These are phyloP conservation scores for Lamellibrachia luymesi DNA, from an alignment of 1,140 invertebrate species.

Conservation along the genomic window DNA sequence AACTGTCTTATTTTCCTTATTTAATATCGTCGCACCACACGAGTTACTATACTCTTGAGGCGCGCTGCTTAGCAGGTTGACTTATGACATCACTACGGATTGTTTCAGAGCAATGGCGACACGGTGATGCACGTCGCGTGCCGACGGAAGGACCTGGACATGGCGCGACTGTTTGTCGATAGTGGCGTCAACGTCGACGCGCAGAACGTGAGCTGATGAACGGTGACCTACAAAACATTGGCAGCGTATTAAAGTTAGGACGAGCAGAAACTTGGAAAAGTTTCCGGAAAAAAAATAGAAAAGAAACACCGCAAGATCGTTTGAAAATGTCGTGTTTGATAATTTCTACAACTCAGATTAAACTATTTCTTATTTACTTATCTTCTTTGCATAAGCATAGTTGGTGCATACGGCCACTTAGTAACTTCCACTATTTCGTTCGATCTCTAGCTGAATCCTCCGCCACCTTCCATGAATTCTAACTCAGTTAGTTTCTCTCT, in stretches of 20 bases:
- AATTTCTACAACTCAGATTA: neutral
- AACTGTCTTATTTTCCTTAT: too few species aligned
- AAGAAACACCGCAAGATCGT: neutral
- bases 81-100: too few species aligned
- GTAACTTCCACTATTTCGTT: too few species aligned
- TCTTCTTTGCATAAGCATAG: too few species aligned
- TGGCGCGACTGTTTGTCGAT: conserved; percentile 87
- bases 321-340: neutral
- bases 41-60: too few species aligned
- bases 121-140: conserved; percentile 89
- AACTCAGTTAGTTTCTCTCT: too few species aligned
- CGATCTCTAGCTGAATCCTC: too few species aligned
- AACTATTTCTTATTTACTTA: too few species aligned
- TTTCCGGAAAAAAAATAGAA: neutral
- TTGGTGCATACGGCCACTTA: too few species aligned
- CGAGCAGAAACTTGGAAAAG: neutral
- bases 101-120: conserved; percentile 62
- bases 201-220: conserved; percentile 74
- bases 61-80: too few species aligned
- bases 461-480: too few species aligned
- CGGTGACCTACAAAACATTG: neutral
- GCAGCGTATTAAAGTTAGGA: neutral
- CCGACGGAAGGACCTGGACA: conserved; percentile 82
- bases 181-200: conserved; percentile 86
- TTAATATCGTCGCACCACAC: too few species aligned